Percentiles rank a stretch among this genome's conserved stretches.
Evolutionary conservation across 2,113 vertebrate genomes (phyloP).

Genomic region (Leptosomus discolor): DNA sequence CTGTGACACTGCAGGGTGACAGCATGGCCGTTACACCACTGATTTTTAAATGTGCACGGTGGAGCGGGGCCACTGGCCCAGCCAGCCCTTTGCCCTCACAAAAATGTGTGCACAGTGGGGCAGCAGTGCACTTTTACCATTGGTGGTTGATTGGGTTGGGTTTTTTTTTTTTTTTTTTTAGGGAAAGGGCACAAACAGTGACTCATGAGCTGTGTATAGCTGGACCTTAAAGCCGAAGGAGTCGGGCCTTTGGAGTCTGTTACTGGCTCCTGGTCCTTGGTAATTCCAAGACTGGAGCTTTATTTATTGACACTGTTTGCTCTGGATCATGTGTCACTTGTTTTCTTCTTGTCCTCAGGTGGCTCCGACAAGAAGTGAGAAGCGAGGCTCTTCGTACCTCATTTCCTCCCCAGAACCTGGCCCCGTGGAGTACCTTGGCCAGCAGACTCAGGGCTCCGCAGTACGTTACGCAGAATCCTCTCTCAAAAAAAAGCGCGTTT

Average conservation of each 20-base stretch:
- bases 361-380: slow-evolving; percentile 83
- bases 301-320: accelerated
- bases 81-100: neutral
- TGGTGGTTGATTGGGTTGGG: too few species aligned
- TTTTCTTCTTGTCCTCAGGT: slow-evolving; percentile 46
- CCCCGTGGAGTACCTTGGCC: slow-evolving; percentile 76
- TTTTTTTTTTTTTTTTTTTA: neutral
- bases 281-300: neutral
- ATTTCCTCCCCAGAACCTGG: slow-evolving; percentile 80
- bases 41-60: accelerated
- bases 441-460: slow-evolving; percentile 81
- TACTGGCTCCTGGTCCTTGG: neutral
- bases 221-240: accelerated
- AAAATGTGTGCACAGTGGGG: accelerated
- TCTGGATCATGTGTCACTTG: neutral
- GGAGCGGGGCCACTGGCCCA: neutral
- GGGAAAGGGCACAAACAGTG: neutral
- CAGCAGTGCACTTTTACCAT: accelerated
- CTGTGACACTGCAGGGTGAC: accelerated
- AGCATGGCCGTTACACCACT: accelerated
- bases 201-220: neutral
- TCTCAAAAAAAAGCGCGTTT: slow-evolving; percentile 95
- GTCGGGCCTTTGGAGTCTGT: accelerated
- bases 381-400: slow-evolving; percentile 86
- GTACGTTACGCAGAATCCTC: slow-evolving; percentile 83